A percentile compares a stretch with the other conserved stretches of the same genome.
phyloP scores from a whole-genome alignment of 1,140 invertebrate species.

The Pogonomyrmex californicus region DNA sequence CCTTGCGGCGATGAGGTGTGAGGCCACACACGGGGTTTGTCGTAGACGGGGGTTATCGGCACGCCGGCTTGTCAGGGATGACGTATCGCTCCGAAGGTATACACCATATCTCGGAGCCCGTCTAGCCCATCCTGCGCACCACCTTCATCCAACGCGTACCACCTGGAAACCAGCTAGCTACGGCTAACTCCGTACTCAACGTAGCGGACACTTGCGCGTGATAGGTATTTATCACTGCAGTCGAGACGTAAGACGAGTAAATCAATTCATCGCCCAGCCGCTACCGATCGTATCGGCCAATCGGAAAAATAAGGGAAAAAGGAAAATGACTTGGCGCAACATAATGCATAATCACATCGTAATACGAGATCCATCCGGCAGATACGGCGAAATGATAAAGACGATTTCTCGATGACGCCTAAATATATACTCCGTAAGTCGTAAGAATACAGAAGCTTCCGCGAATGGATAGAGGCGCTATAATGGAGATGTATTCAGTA shows the following conservation, averaged over 20 bases:
- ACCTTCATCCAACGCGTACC: constrained; percentile 48
- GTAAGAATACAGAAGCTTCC: background rate
- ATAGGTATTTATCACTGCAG: constrained; percentile 71
- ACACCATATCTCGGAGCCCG: constrained; percentile 61
- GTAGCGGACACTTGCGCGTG: constrained; percentile 68
- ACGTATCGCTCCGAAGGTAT: constrained; percentile 77
- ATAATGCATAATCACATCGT: background rate
- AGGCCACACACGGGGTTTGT: constrained; percentile 73
- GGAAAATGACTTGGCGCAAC: too few relatives aligned
- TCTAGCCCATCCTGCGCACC: constrained; percentile 66
- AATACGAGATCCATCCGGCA: background rate
- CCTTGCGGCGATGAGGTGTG: constrained; percentile 77
- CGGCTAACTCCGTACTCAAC: constrained; percentile 55
- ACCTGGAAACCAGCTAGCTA: constrained; percentile 68
- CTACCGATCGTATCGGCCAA: constrained; percentile 10
- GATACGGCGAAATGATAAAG: constrained; percentile 11
- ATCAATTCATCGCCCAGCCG: constrained; percentile 49
- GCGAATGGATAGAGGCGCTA: constrained; percentile 30
- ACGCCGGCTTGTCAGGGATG: constrained; percentile 76
- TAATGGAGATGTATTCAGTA: constrained; percentile 56
- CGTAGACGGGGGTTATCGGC: constrained; percentile 76
- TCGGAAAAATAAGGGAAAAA: background rate
- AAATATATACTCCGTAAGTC: background rate
- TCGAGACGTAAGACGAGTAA: constrained; percentile 62
- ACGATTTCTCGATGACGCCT: constrained; percentile 8